A percentile compares a stretch with the other conserved stretches of the same genome.
Evolutionary conservation across 1,140 invertebrate species (phyloP).

Genomic region (Cepaea nemoralis): DNA sequence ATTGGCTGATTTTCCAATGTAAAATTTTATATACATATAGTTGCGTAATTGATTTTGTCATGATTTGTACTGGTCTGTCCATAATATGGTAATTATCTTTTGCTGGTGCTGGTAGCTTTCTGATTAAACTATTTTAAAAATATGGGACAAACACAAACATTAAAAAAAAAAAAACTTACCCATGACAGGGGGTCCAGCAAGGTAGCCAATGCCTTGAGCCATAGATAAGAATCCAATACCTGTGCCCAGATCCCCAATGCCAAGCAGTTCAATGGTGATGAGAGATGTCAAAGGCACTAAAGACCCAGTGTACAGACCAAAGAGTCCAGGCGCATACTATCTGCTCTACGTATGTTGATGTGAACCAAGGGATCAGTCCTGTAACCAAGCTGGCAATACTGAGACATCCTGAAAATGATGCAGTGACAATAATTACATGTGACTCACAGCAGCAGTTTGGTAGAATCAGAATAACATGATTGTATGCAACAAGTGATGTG

Average conservation of each 20-base stretch:
- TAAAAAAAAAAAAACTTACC: constrained; percentile 44
- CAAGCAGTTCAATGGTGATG: constrained; percentile 57
- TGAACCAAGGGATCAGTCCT: neutral
- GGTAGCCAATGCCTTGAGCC: constrained; percentile 56
- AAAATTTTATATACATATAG: too few relatives aligned
- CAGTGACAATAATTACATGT: neutral
- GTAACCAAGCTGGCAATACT: constrained; percentile 18
- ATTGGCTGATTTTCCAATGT: too few relatives aligned
- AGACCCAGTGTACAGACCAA: constrained; percentile 58
- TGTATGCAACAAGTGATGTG: too few relatives aligned
- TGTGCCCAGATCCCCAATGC: constrained; percentile 52
- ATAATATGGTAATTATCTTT: too few relatives aligned
- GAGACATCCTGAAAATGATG: constrained; percentile 24
- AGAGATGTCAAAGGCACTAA: constrained; percentile 52
- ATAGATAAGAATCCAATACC: constrained; percentile 59
- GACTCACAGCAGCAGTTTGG: too few relatives aligned
- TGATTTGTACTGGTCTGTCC: too few relatives aligned
- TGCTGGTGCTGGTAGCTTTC: too few relatives aligned
- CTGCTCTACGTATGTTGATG: constrained; percentile 14
- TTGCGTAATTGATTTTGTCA: too few relatives aligned
- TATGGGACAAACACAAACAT: too few relatives aligned
- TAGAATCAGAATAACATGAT: too few relatives aligned
- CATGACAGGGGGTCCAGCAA: constrained; percentile 57
- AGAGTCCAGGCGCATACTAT: constrained; percentile 36
- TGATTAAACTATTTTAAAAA: too few relatives aligned